Evolutionary conservation across 2,113 vertebrate genomes (phyloP).

Genomic region (Empidonax traillii): DNA sequence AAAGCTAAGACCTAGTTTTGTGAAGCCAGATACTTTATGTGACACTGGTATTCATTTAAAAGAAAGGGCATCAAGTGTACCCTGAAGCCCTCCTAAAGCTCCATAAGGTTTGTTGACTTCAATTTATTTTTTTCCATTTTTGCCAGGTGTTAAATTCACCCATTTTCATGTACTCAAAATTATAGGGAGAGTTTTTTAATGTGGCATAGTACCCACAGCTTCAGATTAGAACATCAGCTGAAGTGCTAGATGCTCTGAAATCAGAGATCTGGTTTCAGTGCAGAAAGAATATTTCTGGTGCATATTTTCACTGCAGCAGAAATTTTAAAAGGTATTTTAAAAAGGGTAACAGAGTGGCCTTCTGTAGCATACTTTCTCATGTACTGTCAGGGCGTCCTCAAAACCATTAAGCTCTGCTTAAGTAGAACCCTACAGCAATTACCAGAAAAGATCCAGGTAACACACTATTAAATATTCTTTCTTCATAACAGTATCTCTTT

Average conservation of each 20-base stretch:
- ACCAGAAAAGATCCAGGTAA: not conserved
- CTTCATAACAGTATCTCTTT: not conserved
- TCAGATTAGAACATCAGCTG: not conserved
- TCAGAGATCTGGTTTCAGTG: not conserved
- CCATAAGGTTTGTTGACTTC: not conserved
- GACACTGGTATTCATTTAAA: not conserved
- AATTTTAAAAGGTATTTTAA: not conserved
- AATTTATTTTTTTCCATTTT: not conserved
- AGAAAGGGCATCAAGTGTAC: not conserved
- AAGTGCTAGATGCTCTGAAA: not conserved
- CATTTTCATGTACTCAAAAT: not conserved
- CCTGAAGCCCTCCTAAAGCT: not conserved
- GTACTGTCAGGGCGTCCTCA: not conserved
- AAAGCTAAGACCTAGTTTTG: not conserved
- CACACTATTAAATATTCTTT: not conserved
- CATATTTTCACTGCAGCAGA: not conserved
- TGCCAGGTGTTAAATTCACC: not conserved
- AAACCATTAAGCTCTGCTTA: not conserved
- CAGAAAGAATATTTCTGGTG: not conserved
- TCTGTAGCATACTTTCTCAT: not conserved
- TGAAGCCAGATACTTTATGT: not conserved
- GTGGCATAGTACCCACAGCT: not conserved
- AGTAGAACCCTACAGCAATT: not conserved
- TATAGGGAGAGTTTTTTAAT: not conserved
- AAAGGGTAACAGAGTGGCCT: not conserved